Evolutionary conservation across 2,888 invertebrate genomes (phyloP).

Genomic region (Harpalus rubripes): DNA sequence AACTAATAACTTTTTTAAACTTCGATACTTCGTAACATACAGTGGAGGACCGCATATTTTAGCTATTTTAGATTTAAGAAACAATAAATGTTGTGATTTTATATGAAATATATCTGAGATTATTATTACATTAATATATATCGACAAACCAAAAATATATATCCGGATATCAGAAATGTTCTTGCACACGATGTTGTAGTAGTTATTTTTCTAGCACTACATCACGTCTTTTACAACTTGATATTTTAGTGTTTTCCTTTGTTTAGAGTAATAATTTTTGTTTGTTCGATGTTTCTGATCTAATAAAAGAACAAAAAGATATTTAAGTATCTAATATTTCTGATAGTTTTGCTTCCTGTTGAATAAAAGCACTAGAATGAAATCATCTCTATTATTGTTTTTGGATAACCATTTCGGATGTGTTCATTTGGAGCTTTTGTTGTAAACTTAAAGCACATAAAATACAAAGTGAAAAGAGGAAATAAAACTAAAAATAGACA

Average conservation of each 20-base stretch:
- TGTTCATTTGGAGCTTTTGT: conserved; percentile 2
- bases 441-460: background rate
- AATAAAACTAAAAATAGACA: conserved; percentile 10
- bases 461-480: conserved; percentile 10
- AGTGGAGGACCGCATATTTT: no score
- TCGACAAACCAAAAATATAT: background rate
- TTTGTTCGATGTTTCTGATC: background rate
- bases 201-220: background rate
- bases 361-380: background rate
- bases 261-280: background rate
- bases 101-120: no score
- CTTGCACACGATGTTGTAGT: background rate
- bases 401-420: background rate
- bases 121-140: background rate
- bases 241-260: background rate
- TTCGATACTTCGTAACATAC: no score
- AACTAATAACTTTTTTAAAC: no score
- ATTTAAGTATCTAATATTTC: background rate
- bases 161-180: background rate
- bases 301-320: background rate
- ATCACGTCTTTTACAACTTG: background rate
- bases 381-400: background rate
- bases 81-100: no score
- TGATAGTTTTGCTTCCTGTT: background rate
- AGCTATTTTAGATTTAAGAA: no score